These are phyloP conservation scores for Ypsolopha scabrella DNA, from an alignment of 2,888 invertebrate species.

Conservation along the genomic window DNA sequence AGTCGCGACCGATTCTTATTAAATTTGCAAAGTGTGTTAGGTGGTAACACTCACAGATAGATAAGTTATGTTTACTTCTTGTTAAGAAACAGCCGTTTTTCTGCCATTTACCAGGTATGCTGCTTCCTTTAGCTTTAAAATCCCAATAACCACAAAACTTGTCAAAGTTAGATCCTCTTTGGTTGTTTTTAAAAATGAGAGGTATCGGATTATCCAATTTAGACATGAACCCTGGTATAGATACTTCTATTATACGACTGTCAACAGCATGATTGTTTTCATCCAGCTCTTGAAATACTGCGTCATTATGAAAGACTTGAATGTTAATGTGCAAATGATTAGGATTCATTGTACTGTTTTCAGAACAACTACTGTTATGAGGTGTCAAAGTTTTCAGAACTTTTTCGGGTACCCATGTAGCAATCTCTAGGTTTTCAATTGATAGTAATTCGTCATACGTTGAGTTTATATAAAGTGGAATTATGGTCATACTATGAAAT, in stretches of 20 bases:
- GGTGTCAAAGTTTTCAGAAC: conserved; percentile 40
- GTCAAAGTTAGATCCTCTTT: conserved; percentile 13
- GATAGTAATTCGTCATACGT: conserved; percentile 53
- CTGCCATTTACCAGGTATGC: conserved; percentile 64
- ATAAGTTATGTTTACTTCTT: conserved; percentile 27
- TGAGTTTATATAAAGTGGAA: conserved; percentile 49
- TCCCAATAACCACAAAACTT: conserved; percentile 71
- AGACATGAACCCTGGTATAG: conserved; percentile 68
- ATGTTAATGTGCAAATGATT: conserved; percentile 40
- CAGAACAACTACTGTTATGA: conserved; percentile 12
- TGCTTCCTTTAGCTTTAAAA: conserved; percentile 30
- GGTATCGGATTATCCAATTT: conserved; percentile 68
- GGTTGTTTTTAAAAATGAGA: conserved; percentile 51
- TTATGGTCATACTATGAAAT: conserved; percentile 46
- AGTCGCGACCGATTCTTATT: conserved; percentile 29
- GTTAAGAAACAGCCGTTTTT: conserved; percentile 60
- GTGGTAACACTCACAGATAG: conserved; percentile 65
- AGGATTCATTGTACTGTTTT: conserved; percentile 13
- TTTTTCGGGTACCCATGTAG: conserved; percentile 60
- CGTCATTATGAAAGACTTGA: conserved; percentile 64
- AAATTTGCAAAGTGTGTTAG: conserved; percentile 73
- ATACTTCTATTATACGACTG: conserved; percentile 70
- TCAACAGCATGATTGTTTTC: conserved; percentile 29
- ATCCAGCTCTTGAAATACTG: conserved; percentile 61
- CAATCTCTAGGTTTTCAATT: conserved; percentile 61